Conservation (phyloP, 2,113 vertebrate species). For the Colossoma macropomum region DNA sequence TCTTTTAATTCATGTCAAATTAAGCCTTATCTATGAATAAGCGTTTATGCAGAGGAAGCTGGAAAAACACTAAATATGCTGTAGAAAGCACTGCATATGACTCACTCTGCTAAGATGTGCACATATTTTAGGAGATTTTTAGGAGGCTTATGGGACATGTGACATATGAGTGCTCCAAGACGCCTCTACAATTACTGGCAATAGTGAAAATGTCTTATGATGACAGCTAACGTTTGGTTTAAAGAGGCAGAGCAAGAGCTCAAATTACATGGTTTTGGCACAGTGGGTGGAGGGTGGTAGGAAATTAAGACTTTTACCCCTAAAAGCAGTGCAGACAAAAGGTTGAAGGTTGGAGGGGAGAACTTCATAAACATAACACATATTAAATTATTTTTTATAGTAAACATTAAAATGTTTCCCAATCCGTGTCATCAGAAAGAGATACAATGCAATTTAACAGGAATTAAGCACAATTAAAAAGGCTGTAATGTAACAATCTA, state of each 20-base stretch:
- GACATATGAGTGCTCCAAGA: conserved; percentile 21
- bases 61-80: not conserved
- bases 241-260: not conserved
- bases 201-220: not conserved
- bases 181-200: conserved; percentile 18
- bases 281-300: not conserved
- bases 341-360: too few species aligned
- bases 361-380: too few species aligned
- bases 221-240: conserved; percentile 5
- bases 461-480: too few species aligned
- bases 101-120: conserved; percentile 24
- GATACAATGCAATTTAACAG: too few species aligned
- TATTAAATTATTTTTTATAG: too few species aligned
- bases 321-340: not conserved
- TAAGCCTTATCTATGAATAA: conserved; percentile 13
- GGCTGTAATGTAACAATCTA: too few species aligned
- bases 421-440: too few species aligned
- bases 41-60: conserved; percentile 1
- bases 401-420: too few species aligned
- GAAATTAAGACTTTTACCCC: too few species aligned
- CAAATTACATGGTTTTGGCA: not conserved
- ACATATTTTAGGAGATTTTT: conserved; percentile 6
- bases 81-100: conserved; percentile 14
- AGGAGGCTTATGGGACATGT: not conserved
- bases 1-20: conserved; percentile 7